These are phyloP conservation scores for Naja naja DNA, from an alignment of 2,113 vertebrate genomes.

Conservation along the genomic window DNA sequence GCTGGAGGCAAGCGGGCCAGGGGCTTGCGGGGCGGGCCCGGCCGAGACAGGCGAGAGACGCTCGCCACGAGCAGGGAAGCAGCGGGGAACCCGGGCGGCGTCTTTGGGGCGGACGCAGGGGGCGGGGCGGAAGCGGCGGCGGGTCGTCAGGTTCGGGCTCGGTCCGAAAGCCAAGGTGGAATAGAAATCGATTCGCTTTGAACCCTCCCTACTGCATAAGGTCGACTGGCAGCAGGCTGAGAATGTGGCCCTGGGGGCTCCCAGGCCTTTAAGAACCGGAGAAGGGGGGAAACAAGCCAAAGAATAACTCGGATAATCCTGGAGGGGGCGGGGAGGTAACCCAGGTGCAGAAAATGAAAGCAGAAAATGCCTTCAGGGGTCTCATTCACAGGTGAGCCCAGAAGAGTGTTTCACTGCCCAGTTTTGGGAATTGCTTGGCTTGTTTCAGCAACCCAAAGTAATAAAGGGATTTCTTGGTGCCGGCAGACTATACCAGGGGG, in stretches of 20 bases:
- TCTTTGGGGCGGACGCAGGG: background rate
- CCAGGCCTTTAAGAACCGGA: background rate
- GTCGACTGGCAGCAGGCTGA: background rate
- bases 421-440: background rate
- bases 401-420: background rate
- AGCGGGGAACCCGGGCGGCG: background rate
- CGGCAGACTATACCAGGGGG: background rate
- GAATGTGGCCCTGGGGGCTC: background rate
- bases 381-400: background rate
- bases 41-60: background rate
- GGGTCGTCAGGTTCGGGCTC: no score
- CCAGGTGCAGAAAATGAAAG: background rate
- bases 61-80: no score
- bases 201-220: background rate
- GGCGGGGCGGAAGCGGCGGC: background rate
- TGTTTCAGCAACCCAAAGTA: background rate
- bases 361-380: background rate
- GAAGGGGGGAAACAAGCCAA: background rate
- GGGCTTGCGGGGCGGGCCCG: background rate
- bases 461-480: background rate
- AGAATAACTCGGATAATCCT: background rate
- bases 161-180: background rate
- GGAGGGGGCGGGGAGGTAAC: background rate
- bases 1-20: background rate
- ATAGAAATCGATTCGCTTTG: background rate